Evolutionary conservation across 2,888 invertebrate species (phyloP).

Genomic region (Tanypteryx hageni): DNA sequence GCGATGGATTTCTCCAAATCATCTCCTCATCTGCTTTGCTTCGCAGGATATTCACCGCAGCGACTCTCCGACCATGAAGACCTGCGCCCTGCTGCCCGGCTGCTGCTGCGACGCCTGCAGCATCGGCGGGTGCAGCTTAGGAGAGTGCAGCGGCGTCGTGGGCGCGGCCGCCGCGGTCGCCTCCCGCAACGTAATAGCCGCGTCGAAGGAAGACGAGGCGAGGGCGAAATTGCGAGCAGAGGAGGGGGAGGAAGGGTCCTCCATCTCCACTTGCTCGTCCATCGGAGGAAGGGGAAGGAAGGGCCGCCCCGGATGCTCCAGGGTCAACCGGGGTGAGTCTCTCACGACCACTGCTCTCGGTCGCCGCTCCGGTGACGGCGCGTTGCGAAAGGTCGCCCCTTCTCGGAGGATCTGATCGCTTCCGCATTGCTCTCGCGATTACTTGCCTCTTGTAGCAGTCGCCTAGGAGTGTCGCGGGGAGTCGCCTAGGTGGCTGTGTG

Average conservation of each 20-base stretch:
- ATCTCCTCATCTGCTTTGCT: neutral
- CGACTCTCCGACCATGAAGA: conserved; percentile 20
- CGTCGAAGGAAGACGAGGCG: conserved; percentile 41
- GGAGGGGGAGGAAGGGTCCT: neutral
- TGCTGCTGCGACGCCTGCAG: conserved; percentile 61
- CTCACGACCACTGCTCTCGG: neutral
- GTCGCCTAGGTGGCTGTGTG: no score
- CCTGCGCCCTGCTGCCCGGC: conserved; percentile 46
- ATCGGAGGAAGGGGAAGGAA: neutral
- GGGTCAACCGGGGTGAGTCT: conserved; percentile 52
- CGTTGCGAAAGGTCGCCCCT: no score
- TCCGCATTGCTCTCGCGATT: no score
- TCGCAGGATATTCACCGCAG: neutral
- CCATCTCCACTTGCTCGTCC: conserved; percentile 35
- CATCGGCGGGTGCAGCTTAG: conserved; percentile 58
- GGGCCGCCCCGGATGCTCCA: neutral
- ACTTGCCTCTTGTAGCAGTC: no score
- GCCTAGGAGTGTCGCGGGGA: no score
- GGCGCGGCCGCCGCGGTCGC: neutral
- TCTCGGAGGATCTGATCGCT: no score
- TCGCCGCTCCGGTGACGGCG: no score
- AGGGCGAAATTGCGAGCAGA: conserved; percentile 36
- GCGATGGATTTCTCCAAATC: no score
- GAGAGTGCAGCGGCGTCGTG: conserved; percentile 37
- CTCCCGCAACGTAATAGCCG: neutral